Conservation (phyloP, 2,888 invertebrate genomes). For the Drosophila differens region DNA sequence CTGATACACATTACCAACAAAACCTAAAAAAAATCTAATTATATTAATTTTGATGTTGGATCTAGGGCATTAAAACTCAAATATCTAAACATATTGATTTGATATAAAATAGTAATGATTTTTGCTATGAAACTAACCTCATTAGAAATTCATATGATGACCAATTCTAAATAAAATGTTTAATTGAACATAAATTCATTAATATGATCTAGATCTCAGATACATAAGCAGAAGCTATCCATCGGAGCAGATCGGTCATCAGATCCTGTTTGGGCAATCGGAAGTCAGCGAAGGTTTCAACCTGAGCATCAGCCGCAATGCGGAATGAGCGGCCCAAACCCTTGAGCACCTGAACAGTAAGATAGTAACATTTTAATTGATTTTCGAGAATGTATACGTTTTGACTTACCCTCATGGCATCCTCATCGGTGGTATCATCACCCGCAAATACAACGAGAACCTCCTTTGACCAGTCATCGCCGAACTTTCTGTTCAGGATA, state of each 20-base stretch:
- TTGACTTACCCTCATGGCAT: conserved; percentile 91
- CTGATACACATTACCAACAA: background rate
- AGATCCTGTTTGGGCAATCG: conserved; percentile 90
- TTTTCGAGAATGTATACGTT: too few relatives aligned
- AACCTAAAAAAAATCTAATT: background rate
- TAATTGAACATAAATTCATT: conserved; percentile 16
- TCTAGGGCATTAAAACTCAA: background rate
- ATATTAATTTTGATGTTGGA: background rate
- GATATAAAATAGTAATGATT: background rate
- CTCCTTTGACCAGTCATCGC: conserved; percentile 89
- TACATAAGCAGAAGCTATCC: conserved; percentile 86
- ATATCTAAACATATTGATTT: background rate
- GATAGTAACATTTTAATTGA: background rate
- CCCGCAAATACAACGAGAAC: conserved; percentile 93
- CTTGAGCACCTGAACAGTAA: conserved; percentile 87
- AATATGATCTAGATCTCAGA: conserved; percentile 24
- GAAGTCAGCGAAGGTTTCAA: conserved; percentile 90
- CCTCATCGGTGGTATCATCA: conserved; percentile 95
- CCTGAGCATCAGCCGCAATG: conserved; percentile 89
- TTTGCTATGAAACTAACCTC: background rate
- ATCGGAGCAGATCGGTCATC: conserved; percentile 89
- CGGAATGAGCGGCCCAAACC: conserved; percentile 92
- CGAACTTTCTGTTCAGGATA: conserved; percentile 90
- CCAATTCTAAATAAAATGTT: background rate
- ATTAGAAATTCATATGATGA: background rate